Base-by-base conservation (phyloP, 2,797 vertebrate genomes). In the Phyllotis vaccarum region DNA sequence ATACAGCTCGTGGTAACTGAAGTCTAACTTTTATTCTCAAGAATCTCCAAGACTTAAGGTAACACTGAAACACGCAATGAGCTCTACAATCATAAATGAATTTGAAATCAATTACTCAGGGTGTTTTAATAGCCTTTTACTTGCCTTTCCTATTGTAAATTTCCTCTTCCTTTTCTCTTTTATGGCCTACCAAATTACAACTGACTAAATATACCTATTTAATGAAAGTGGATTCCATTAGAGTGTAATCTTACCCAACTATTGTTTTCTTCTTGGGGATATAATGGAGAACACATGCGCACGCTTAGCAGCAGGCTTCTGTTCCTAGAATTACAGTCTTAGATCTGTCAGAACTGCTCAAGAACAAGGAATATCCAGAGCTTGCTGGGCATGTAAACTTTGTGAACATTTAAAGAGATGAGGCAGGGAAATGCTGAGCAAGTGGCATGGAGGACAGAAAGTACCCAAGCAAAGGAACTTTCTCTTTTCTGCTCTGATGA, bases 261-360 rank as follows among this genome's bases (percentile, higher is more conserved):
- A 98, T 98, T 98, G 98, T 98, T 98, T 98, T 98, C 98, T 98
- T 98, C 97, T 97, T 96, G 98, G 98, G 96, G 89, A 96, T 98
- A 98, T 98, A 98, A 98, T 98, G 94, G 95, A 81, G 97, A 98
- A 97, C 98, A 98, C 96, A 96, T 98, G 98, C 96, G 93, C 95
- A 98, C 98, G 92, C 96, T 98, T 98, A 98, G 94, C 92, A 98
- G 98, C 97, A 98, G 91, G 98, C 98, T 98, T 98, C 98, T 98
- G 98, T 98, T 98, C 98, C 98, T 98, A 98, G 98, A 98, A 98
- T 98, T 98, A 98, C 98, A 97, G 96, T 97, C 98, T 98, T 98
- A 98, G 98, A 98, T 97, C 97, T 98, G 97, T 98, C 98, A 98
- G 96, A 98, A 97, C 93, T 74, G 95, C 98, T 98, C 89, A 96